These are phyloP conservation scores for Thunnus thynnus DNA, from an alignment of 2,113 vertebrate species.

Conservation along the genomic window DNA sequence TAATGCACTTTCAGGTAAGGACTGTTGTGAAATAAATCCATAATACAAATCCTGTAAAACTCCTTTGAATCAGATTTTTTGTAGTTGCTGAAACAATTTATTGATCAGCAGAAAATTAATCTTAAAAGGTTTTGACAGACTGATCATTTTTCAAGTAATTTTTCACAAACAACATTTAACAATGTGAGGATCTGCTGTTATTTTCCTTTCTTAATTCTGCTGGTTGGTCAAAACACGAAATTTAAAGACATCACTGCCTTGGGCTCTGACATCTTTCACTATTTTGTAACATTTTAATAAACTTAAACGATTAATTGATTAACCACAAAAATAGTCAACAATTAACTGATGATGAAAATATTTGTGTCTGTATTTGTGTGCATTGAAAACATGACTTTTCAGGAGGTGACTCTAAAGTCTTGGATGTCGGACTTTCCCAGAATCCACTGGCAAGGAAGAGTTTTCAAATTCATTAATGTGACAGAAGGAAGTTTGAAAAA, in stretches of 20 bases:
- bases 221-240: not conserved
- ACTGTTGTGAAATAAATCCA: slow-evolving; percentile 1
- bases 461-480: not conserved
- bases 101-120: not conserved
- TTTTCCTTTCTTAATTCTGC: not conserved
- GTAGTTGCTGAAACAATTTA: no score
- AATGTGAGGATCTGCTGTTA: not conserved
- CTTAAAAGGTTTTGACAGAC: not conserved
- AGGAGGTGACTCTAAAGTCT: not conserved
- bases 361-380: no score
- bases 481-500: not conserved
- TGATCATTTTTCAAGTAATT: not conserved
- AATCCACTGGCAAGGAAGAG: not conserved
- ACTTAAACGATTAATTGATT: no score
- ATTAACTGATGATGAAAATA: no score
- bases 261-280: no score
- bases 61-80: no score
- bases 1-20: not conserved
- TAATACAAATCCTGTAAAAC: no score
- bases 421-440: not conserved
- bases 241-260: not conserved
- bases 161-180: no score
- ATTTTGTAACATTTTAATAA: no score
- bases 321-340: not conserved
- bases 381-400: not conserved